A percentile compares a stretch with the other conserved stretches of the same genome.
phyloP scores from a whole-genome alignment of 2,888 invertebrate species.

The Rapana venosa region DNA sequence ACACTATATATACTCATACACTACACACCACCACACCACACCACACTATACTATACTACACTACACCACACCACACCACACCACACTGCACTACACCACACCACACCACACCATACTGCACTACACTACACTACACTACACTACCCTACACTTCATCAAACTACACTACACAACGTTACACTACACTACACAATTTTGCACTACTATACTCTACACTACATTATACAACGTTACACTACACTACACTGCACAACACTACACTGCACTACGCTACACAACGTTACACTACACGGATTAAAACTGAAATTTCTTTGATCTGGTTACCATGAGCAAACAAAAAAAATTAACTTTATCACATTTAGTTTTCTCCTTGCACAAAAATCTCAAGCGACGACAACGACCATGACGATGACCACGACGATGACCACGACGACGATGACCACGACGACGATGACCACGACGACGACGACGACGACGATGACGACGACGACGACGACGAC shows the following conservation, averaged over 20 bases:
- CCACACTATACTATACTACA: neutral
- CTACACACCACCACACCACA: no score
- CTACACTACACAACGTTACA: slow-evolving; percentile 33
- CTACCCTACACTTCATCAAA: slow-evolving; percentile 30
- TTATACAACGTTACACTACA: neutral
- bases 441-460: neutral
- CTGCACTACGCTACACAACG: neutral
- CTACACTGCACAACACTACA: neutral
- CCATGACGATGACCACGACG: neutral
- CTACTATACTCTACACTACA: slow-evolving; percentile 36
- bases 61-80: neutral
- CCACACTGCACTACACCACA: no score
- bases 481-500: neutral
- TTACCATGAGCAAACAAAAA: no score
- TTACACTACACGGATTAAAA: neutral
- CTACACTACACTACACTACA: slow-evolving; percentile 28
- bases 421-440: neutral
- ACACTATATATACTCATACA: no score
- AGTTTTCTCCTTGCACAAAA: no score
- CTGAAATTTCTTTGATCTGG: no score
- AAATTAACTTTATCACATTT: no score
- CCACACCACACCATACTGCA: neutral
- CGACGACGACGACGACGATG: neutral
- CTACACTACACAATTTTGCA: slow-evolving; percentile 30
- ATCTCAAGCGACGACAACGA: neutral